Evolutionary conservation across 2,113 vertebrate species (phyloP).

Genomic region (Synchiropus splendidus): DNA sequence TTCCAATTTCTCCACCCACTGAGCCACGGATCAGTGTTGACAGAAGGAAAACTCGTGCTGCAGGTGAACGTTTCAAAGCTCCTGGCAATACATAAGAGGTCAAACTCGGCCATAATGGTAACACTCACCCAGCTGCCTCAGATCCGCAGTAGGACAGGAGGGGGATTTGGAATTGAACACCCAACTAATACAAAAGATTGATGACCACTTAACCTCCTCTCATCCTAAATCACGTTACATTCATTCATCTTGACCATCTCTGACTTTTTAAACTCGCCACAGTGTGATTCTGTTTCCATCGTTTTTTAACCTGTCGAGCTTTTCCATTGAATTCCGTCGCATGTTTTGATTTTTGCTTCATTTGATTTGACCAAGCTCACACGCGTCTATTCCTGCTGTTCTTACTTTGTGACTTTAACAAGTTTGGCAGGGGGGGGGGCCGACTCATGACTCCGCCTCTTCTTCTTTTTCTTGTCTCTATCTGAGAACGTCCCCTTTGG

Average conservation of each 20-base stretch:
- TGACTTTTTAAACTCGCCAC: conserved; percentile 55
- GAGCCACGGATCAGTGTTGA: too few relatives aligned
- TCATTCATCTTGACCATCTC: conserved; percentile 46
- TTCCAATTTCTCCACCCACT: too few relatives aligned
- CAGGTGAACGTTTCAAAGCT: too few relatives aligned
- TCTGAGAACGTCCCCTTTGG: conserved; percentile 79
- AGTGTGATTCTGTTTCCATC: conserved; percentile 55
- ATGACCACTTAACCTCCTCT: conserved; percentile 32
- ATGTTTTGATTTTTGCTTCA: conserved; percentile 11
- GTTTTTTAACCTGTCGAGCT: conserved; percentile 13
- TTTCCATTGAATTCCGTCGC: conserved; percentile 5
- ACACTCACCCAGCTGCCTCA: conserved; percentile 35
- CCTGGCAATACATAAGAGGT: too few relatives aligned
- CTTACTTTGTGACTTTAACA: too few relatives aligned
- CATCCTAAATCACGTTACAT: conserved; percentile 49
- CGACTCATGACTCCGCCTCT: conserved; percentile 24
- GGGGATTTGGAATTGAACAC: conserved; percentile 54
- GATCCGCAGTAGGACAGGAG: conserved; percentile 43
- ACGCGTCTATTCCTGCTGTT: too few relatives aligned
- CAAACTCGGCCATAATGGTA: conserved; percentile 23
- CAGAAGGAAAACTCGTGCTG: too few relatives aligned
- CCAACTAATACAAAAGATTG: conserved; percentile 40
- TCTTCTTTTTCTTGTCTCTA: conserved; percentile 67
- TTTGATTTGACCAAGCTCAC: conserved; percentile 25
- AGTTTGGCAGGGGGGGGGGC: too few relatives aligned